Evolutionary conservation across 2,888 invertebrate genomes (phyloP), one percentile per base, ranked within the genome.

Genomic region (Lithodes maja): DNA sequence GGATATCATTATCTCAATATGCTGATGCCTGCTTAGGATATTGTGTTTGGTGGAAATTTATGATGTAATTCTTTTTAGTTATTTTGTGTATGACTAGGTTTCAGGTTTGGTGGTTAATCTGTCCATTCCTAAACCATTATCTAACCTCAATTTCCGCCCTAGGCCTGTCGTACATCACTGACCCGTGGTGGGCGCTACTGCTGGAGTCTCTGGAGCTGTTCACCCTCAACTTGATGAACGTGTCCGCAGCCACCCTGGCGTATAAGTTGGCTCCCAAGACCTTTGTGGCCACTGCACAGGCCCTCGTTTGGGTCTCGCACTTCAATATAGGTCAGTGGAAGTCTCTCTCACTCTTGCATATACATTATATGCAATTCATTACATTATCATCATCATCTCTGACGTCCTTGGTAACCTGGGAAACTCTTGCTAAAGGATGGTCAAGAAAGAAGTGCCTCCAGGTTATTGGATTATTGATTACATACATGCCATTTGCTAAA

Each of bases 1-100:
- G 96, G 96, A 9, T 96, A 96, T 93, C 96, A 97, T 92, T 97
- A 97, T 93, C 95, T 97, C 86, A 95, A 97, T 92, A 97, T 97
- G 92, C 95, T 96, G 90, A 33, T 33, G 96, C 97, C n/a, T 96
- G 97, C 93, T 96, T 96, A 7, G 95, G 97, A 93, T 97, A 97
- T 93, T 96, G 97, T 91, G 94, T 96, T 96, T 93, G 95, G 96
- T 92, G 96, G 96, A 96, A 93, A 93, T 93, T 92, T 53, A 33
- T 33, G 33, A 33, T 33, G 33, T 33, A 33, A 33, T 33, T 33
- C 33, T 33, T 33, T 33, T 33, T 33, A 33, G 33, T 33, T 33
- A 33, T 33, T 33, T 33, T 33, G 33, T 33, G 33, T 33, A 33
- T 33, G 33, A 33, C 33, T 33, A 33, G 33, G 33, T 33, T 33